phyloP scores from a whole-genome alignment of 2,888 invertebrate genomes.

The Hedychridium roseum region DNA sequence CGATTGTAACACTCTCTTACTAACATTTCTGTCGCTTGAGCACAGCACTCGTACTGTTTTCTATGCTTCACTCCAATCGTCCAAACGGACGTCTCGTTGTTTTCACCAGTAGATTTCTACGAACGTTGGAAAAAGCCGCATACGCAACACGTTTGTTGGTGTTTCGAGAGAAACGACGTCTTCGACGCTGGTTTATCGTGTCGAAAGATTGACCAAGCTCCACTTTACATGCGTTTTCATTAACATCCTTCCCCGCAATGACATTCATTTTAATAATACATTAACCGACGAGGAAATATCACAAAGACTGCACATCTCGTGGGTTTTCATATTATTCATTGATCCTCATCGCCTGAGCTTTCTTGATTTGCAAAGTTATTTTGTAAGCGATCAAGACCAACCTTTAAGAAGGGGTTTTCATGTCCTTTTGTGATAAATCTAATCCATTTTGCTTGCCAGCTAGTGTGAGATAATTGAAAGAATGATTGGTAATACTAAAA shows the following conservation, averaged over 20 bases:
- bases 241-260: too few species aligned
- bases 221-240: not conserved
- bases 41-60: constrained; percentile 17
- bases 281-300: not conserved
- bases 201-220: constrained; percentile 4
- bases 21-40: constrained; percentile 22
- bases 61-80: constrained; percentile 22
- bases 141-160: constrained; percentile 35
- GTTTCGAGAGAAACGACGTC: constrained; percentile 28
- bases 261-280: too few species aligned
- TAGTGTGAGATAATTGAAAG: too few species aligned
- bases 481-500: too few species aligned
- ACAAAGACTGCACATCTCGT: not conserved
- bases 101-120: constrained; percentile 16
- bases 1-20: too few species aligned
- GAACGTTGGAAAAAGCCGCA: constrained; percentile 20
- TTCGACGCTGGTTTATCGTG: not conserved
- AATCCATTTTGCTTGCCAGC: too few species aligned
- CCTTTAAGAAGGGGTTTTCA: too few species aligned
- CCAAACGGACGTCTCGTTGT: constrained; percentile 16
- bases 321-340: too few species aligned
- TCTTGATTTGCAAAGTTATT: too few species aligned
- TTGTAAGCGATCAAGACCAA: too few species aligned
- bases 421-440: too few species aligned
- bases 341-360: too few species aligned